Evolutionary conservation across 2,797 vertebrate genomes (phyloP), one percentile per base, ranked within the genome.

Genomic region (Molossus molossus): DNA sequence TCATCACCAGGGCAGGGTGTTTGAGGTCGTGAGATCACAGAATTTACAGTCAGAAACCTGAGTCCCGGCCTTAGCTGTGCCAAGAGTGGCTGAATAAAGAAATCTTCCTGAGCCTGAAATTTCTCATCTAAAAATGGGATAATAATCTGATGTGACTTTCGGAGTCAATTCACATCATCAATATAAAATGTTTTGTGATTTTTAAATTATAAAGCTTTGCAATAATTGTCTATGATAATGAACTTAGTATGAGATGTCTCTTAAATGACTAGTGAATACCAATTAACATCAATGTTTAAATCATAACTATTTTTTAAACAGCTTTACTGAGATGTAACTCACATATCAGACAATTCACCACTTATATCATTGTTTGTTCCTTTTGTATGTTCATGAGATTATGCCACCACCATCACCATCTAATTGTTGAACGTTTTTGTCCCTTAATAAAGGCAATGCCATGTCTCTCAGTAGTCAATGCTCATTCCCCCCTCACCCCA

Each of bases 291-390:
- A 65, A 64, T 64, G 40, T 64, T 48, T 48, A 40, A 6, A 82
- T 82, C 17, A 48, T 50, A 64, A 48, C 80, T 50, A 82, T 64
- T 82, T 58, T 76, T 65, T 40, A 77, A 73, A 65, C 17, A 86
- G 33, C 23, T 93, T 80, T 50, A 29, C 33, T 40, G n/a, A 97
- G n/a, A 67, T 29, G 9, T 29, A 62, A 87, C 84, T 84, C 60
- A 70, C 23, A 53, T 72, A 76, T 55, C 29, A 33, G 8, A 23
- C 37, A 91, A 29, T 55, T 73, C 20, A 79, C 40, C 7, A 65
- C 17, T 62, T 48, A 83, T 29, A 69, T 1, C 1, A 1, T 9
- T 85, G 27, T 65, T 65, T 50, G 27, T 23, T 83, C 50, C 10
- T 67, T 25, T 62, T 50, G 17, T 40, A 6, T 58, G 33, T 12